Conservation (phyloP, 2,888 invertebrate species). For the Eurytoma adleriae region DNA sequence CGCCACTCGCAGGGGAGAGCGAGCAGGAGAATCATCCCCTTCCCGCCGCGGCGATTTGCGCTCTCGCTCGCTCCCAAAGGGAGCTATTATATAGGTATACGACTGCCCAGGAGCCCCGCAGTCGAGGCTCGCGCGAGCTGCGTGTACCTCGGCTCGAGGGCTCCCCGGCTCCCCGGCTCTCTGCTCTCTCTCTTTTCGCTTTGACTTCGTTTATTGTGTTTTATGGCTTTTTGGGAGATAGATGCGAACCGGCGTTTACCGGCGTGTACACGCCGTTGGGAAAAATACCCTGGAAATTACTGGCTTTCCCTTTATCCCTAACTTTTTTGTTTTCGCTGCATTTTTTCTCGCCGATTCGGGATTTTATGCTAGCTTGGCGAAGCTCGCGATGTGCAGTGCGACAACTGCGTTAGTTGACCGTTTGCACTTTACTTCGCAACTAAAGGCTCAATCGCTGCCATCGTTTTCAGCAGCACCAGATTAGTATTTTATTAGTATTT, state of each 20-base stretch:
- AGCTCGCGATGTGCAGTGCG: no score
- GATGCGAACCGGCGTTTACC: background rate
- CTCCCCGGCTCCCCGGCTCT: background rate
- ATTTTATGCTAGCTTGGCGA: no score
- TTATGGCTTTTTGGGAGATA: slow-evolving; percentile 11
- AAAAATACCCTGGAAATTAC: slow-evolving; percentile 5
- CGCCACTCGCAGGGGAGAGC: background rate
- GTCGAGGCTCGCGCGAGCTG: slow-evolving; percentile 6
- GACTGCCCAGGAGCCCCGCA: background rate
- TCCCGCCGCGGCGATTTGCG: background rate
- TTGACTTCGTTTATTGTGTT: slow-evolving; percentile 32
- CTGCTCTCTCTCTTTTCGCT: slow-evolving; percentile 1
- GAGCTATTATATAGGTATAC: background rate
- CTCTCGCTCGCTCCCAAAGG: slow-evolving; percentile 10
- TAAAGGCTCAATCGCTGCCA: no score
- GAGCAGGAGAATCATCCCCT: background rate
- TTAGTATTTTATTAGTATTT: no score
- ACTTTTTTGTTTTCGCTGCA: background rate
- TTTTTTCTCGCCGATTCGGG: background rate
- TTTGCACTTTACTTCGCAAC: no score
- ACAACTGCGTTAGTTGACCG: no score
- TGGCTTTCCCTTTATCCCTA: background rate
- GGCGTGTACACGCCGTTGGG: background rate
- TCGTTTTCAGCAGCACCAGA: no score
- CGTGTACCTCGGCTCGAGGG: background rate